Conservation (phyloP, 2,797 vertebrate species). For the Aeoliscus strigatus region DNA sequence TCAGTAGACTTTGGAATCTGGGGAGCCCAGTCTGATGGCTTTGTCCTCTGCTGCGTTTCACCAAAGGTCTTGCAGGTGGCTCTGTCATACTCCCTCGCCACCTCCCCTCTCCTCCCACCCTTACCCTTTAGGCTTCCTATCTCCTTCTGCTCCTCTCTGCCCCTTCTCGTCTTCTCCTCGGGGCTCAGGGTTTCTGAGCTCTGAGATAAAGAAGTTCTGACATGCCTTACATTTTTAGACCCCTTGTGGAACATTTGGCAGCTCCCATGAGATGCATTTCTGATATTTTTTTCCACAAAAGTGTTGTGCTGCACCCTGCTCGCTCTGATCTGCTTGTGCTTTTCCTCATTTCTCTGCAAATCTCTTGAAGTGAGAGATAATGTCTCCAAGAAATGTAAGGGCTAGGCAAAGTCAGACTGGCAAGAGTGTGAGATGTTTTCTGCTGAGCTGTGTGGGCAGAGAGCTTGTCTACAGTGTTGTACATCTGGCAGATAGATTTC, state of each 20-base stretch:
- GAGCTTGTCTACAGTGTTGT: slow-evolving; percentile 60
- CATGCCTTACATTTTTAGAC: slow-evolving; percentile 77
- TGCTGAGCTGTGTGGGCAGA: slow-evolving; percentile 70
- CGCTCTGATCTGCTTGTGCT: too few species aligned
- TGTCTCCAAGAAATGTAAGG: slow-evolving; percentile 60
- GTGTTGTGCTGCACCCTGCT: too few species aligned
- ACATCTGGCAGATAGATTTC: slow-evolving; percentile 80
- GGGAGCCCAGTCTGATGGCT: slow-evolving; percentile 83
- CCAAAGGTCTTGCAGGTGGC: slow-evolving; percentile 82
- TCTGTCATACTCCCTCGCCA: slow-evolving; percentile 70
- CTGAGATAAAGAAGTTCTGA: slow-evolving; percentile 73
- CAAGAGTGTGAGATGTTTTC: slow-evolving; percentile 62
- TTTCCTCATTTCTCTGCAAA: slow-evolving; percentile 48
- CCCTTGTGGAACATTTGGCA: slow-evolving; percentile 66
- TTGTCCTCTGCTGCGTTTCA: slow-evolving; percentile 79
- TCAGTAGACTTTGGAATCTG: slow-evolving; percentile 99
- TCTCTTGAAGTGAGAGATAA: slow-evolving; percentile 57
- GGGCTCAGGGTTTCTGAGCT: slow-evolving; percentile 61
- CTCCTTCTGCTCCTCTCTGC: slow-evolving; percentile 29
- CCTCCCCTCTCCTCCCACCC: slow-evolving; percentile 38
- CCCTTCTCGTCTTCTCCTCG: slow-evolving; percentile 45
- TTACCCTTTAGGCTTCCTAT: slow-evolving; percentile 31
- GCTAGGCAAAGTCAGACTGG: slow-evolving; percentile 53
- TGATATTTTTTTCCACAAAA: slow-evolving; percentile 32
- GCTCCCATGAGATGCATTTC: slow-evolving; percentile 48